phyloP scores from a whole-genome alignment of 92 coral and sea anemone species.

The Nematostella vectensis region DNA sequence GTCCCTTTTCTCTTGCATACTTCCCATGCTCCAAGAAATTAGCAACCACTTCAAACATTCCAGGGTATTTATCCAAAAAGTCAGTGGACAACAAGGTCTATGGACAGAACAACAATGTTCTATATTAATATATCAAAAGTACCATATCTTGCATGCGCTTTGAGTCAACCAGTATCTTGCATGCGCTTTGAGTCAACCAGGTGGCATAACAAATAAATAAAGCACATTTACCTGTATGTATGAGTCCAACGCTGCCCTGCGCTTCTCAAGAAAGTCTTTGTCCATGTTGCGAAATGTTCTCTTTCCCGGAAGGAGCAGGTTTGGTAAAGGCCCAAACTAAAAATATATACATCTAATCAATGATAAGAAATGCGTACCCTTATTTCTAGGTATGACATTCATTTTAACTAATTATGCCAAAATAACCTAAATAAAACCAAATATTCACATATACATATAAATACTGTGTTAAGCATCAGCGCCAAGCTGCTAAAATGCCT shows the following conservation, averaged over 20 bases:
- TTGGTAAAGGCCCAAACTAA: constrained; percentile 63
- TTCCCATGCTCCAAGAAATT: constrained; percentile 80
- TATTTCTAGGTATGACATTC: too few relatives aligned
- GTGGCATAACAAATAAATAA: too few relatives aligned
- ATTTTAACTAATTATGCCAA: too few relatives aligned
- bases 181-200: too few relatives aligned
- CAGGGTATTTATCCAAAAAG: constrained; percentile 59
- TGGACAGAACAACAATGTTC: too few relatives aligned
- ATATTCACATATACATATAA: too few relatives aligned
- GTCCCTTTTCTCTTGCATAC: constrained; percentile 92
- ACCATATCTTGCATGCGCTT: background rate
- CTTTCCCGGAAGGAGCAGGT: constrained; percentile 84
- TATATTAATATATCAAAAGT: background rate
- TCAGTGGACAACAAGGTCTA: constrained; percentile 78
- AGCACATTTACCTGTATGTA: constrained; percentile 87
- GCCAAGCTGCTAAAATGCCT: too few relatives aligned
- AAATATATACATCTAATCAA: background rate
- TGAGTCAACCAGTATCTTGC: too few relatives aligned
- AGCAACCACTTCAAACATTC: constrained; percentile 83
- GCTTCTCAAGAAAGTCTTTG: constrained; percentile 83
- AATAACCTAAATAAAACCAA: too few relatives aligned
- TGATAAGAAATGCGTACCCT: background rate
- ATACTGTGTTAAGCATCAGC: too few relatives aligned
- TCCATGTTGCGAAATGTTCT: constrained; percentile 91
- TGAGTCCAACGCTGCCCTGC: constrained; percentile 67